These are phyloP conservation scores for Taenioides sp. DNA, from an alignment of 2,797 vertebrate species.

Conservation along the genomic window DNA sequence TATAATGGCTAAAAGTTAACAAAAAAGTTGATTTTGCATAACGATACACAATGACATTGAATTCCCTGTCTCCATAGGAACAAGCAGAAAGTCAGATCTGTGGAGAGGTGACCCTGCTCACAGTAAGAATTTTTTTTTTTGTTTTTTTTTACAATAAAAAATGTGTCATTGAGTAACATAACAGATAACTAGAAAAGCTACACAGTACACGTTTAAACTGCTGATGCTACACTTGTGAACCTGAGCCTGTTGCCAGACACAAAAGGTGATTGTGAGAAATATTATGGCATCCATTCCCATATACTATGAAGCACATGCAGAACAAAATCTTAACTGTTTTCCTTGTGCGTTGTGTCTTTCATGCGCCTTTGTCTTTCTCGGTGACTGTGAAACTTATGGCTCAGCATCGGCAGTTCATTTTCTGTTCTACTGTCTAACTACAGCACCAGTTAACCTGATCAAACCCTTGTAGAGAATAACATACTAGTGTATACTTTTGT, in stretches of 20 bases:
- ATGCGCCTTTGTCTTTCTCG: constrained; percentile 16
- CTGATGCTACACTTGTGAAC: constrained; percentile 11
- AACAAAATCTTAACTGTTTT: constrained; percentile 59
- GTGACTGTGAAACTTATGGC: constrained; percentile 4
- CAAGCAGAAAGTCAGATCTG: too few species aligned
- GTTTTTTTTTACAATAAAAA: too few species aligned
- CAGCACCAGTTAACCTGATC: not conserved
- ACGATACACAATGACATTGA: too few species aligned
- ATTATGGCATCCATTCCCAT: constrained; percentile 18
- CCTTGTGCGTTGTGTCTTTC: constrained; percentile 20
- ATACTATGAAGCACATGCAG: constrained; percentile 42
- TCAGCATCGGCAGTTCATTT: not conserved
- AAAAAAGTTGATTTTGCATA: too few species aligned
- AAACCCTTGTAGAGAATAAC: not conserved
- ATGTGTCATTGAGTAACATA: too few species aligned
- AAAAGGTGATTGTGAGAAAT: constrained; percentile 54
- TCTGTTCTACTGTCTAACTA: not conserved
- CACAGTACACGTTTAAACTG: constrained; percentile 4
- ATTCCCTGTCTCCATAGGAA: too few species aligned
- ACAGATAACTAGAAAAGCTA: not conserved
- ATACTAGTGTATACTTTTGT: not conserved
- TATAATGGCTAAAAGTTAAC: too few species aligned
- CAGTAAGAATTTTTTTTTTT: too few species aligned
- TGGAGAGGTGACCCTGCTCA: too few species aligned
- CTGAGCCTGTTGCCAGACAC: constrained; percentile 27